phyloP scores from a whole-genome alignment of 2,888 invertebrate genomes.

The Meta bourneti region DNA sequence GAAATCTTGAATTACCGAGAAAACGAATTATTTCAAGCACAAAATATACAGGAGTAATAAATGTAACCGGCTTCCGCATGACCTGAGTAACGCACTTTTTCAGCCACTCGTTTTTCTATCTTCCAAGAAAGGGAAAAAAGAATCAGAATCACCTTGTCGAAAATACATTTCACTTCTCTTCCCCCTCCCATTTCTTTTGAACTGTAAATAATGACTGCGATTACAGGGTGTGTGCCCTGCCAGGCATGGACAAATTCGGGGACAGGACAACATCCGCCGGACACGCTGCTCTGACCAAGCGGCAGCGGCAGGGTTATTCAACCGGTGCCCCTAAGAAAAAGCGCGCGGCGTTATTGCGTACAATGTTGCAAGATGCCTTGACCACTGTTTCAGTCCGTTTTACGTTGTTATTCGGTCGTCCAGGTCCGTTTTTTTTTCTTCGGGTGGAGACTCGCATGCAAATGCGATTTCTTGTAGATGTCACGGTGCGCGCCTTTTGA shows the following conservation, averaged over 20 bases:
- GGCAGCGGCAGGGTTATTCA: slow-evolving; percentile 31
- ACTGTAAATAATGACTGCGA: slow-evolving; percentile 27
- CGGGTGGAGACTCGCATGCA: background rate
- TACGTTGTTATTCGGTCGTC: too few relatives aligned
- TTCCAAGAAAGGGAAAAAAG: slow-evolving; percentile 16
- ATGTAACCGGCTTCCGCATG: background rate
- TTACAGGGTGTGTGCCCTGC: background rate
- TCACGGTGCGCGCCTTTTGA: background rate
- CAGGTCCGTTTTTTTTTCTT: too few relatives aligned
- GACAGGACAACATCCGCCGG: slow-evolving; percentile 6
- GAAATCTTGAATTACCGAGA: too few relatives aligned
- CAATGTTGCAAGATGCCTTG: slow-evolving; percentile 5
- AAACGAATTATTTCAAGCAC: too few relatives aligned
- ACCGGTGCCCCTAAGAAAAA: background rate
- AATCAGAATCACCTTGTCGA: background rate
- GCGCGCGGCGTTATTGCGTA: background rate
- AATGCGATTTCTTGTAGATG: background rate
- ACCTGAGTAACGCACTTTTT: background rate
- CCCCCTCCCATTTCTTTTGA: background rate
- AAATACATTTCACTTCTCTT: background rate
- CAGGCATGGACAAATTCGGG: slow-evolving; percentile 29
- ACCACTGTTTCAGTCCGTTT: background rate
- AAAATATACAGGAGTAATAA: background rate
- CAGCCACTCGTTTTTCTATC: background rate
- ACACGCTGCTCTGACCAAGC: slow-evolving; percentile 34